Base-by-base conservation (phyloP, 2,888 invertebrate genomes). In the Drepanosiphum platanoidis region DNA sequence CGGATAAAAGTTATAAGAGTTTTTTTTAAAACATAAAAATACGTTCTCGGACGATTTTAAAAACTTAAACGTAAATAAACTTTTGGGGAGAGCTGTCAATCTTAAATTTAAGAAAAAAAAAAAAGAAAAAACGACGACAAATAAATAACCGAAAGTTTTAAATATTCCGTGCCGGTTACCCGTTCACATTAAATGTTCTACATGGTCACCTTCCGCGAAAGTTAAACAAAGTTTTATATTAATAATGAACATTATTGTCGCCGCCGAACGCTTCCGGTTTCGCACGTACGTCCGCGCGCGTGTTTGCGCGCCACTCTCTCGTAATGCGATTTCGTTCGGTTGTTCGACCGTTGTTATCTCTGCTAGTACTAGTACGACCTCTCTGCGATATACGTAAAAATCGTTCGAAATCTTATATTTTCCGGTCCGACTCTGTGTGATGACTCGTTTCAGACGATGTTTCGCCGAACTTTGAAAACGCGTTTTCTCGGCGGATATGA, bases 161-260 rank as follows among this genome's bases (percentile, higher is more conserved):
- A 71, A 58, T 58, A 58, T 58, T 70, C 27, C 52, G 18, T 52
- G 70, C 70, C n/a, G n/a, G 36, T 80, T 58, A 71, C 81, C 30
- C n/a, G n/a, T 39, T 58, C 39, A 8, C 81, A 39, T 81, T 71
- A 71, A 71, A 71, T 72, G 81, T 82, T 82, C 71, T 72, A 82
- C 81, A 82, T 82, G 81, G 81, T 72, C 81, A 82, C 71, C 81
- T 82, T 61, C n/a, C n/a, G n/a, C 72, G 15, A 82, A 82, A 61
- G 61, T 61, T 61, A 72, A 61, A 39, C 61, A 82, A 82, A 82
- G 81, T 82, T 72, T 13, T 72, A 61, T 72, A n/a, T n/a, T n/a
- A n/a, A n/a, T 82, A 82, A 82, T 82, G 72, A 82, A 72, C 61
- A 32, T 42, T n/a, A n/a, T n/a, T n/a, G n/a, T n/a, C n/a, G 32